Percentiles rank a stretch among this genome's conserved stretches.
phyloP scores from a whole-genome alignment of 1,140 invertebrate species.

The Drosophila santomea region DNA sequence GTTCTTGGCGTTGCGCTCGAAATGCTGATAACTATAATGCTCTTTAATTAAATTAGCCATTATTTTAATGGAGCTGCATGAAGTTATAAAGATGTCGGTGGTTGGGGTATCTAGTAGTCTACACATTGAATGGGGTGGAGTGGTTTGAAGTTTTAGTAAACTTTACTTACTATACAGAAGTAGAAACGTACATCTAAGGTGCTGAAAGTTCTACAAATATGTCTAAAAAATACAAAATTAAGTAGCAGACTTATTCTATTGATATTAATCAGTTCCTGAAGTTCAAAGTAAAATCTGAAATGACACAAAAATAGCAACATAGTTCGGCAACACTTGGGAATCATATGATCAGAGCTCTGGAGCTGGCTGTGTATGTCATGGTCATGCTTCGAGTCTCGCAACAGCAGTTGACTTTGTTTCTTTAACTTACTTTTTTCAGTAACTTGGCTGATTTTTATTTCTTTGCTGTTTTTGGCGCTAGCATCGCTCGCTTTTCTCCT shows the following conservation, averaged over 20 bases:
- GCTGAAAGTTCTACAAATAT: neutral
- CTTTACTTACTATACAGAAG: too few relatives aligned
- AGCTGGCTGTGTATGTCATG: conserved; percentile 33
- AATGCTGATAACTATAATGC: conserved; percentile 40
- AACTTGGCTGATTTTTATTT: conserved; percentile 11
- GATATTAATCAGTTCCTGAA: neutral
- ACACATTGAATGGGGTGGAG: neutral
- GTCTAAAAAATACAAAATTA: too few relatives aligned
- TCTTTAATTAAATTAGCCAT: conserved; percentile 67
- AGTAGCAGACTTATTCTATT: neutral
- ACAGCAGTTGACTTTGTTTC: conserved; percentile 37
- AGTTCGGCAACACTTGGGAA: conserved; percentile 2
- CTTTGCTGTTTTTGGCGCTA: conserved; percentile 32
- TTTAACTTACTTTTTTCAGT: conserved; percentile 18
- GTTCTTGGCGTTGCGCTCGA: conserved; percentile 26
- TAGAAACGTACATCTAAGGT: too few relatives aligned
- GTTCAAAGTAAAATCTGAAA: neutral
- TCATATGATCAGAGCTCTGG: neutral
- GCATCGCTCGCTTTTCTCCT: conserved; percentile 32
- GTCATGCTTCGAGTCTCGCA: conserved; percentile 33
- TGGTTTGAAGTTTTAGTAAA: too few relatives aligned
- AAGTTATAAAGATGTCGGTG: conserved; percentile 11
- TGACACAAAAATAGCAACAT: neutral
- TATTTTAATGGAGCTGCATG: conserved; percentile 48
- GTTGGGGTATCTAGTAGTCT: neutral